Percentiles rank a stretch among this genome's conserved stretches.
Conservation (phyloP, 2,113 vertebrate species). For the Myiozetetes cayanensis region DNA sequence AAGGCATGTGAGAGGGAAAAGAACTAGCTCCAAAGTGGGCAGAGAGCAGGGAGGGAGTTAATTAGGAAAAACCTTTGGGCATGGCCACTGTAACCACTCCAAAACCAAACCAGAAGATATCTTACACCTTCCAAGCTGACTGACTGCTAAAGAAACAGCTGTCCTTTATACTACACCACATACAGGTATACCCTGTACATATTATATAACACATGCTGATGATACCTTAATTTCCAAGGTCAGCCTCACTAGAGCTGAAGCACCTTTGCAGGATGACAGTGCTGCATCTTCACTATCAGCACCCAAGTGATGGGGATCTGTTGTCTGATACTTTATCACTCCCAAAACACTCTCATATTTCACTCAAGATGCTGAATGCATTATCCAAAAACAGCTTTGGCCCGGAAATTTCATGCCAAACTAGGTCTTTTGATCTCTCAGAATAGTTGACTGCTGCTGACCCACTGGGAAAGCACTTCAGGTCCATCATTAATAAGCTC, state of each 20-base stretch:
- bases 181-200: not conserved
- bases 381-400: conserved; percentile 39
- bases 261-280: not conserved
- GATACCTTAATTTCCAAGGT: not conserved
- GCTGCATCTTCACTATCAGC: not conserved
- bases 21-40: not conserved
- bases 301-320: not conserved
- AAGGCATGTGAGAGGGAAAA: not conserved
- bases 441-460: conserved; percentile 62
- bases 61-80: not conserved
- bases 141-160: not conserved
- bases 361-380: conserved; percentile 25
- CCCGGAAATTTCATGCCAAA: conserved; percentile 54
- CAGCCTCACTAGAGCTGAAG: not conserved
- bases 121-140: not conserved
- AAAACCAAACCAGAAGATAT: not conserved
- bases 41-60: not conserved
- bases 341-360: not conserved
- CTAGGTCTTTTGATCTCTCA: conserved; percentile 56
- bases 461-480: conserved; percentile 69
- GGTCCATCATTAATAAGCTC: conserved; percentile 74
- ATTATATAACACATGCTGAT: accelerated
- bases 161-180: not conserved
- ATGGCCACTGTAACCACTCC: not conserved
- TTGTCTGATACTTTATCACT: not conserved